Evolutionary conservation across 1,140 invertebrate species (phyloP), one percentile per base, ranked within the genome.

Genomic region (Oryzaephilus surinamensis): DNA sequence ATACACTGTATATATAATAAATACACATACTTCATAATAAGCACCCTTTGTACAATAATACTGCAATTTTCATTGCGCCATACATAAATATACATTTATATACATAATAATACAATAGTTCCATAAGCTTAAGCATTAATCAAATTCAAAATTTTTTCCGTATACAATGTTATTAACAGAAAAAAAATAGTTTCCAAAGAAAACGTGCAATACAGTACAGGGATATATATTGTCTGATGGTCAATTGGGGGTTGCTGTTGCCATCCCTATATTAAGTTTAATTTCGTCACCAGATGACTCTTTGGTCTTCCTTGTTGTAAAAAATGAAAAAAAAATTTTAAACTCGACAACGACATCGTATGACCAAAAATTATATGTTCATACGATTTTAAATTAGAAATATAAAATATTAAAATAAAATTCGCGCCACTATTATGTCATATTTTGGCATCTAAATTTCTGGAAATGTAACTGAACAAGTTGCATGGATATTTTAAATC

Each of bases 381-480:
- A n/a, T n/a, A n/a, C n/a, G n/a, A n/a, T n/a, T n/a, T n/a, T n/a
- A n/a, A n/a, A n/a, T n/a, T n/a, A n/a, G n/a, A n/a, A n/a, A n/a
- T n/a, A n/a, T n/a, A n/a, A n/a, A n/a, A n/a, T n/a, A n/a, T n/a
- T n/a, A n/a, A n/a, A n/a, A n/a, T n/a, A n/a, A n/a, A n/a, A n/a
- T n/a, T n/a, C n/a, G n/a, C n/a, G n/a, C n/a, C n/a, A n/a, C n/a
- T n/a, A 24, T n/a, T 40, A 51, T 51, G 38, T 52, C 44, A 56
- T 46, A 42, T 28, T 60, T 59, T 54, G 60, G 58, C 58, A 54
- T 60, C 60, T 50, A 62, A 62, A 62, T 62, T 62, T 59, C 60
- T 49, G 60, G 55, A 59, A 60, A 62, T 62, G 50, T 49, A 44
- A 45, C 56, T 52, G 43, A 18, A 43, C 30, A 43, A 41, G 52